These are phyloP conservation scores for Zeuzera pyrina DNA, from an alignment of 2,888 invertebrate genomes.

Conservation along the genomic window DNA sequence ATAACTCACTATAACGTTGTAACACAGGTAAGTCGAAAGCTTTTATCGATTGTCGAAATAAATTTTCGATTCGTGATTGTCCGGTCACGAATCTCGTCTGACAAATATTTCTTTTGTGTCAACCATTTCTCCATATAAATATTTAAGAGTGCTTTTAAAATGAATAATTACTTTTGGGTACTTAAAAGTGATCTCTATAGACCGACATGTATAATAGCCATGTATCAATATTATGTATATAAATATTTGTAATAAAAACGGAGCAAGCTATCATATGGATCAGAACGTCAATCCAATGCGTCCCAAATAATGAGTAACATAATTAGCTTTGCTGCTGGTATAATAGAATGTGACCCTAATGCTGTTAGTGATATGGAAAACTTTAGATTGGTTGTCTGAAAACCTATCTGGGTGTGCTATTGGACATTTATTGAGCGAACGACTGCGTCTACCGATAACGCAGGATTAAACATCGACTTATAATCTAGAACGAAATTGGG, in stretches of 20 bases:
- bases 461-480: slow-evolving; percentile 40
- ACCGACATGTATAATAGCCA: no score
- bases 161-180: no score
- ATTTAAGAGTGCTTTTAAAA: slow-evolving; percentile 18
- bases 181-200: no score
- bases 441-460: slow-evolving; percentile 43
- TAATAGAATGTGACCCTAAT: slow-evolving; percentile 22
- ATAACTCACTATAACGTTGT: slow-evolving; percentile 21
- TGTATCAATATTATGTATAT: slow-evolving; percentile 25
- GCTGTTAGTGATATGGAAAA: slow-evolving; percentile 19
- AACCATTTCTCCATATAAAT: slow-evolving; percentile 19
- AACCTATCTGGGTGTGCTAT: slow-evolving; percentile 26
- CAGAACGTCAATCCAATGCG: slow-evolving; percentile 37
- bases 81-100: slow-evolving; percentile 35
- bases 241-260: slow-evolving; percentile 34
- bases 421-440: slow-evolving; percentile 38
- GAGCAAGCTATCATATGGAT: slow-evolving; percentile 21
- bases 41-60: slow-evolving; percentile 41
- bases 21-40: slow-evolving; percentile 25
- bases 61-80: slow-evolving; percentile 39
- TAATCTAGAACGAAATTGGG: slow-evolving; percentile 37
- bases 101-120: slow-evolving; percentile 22
- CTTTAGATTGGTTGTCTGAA: slow-evolving; percentile 15
- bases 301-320: slow-evolving; percentile 30
- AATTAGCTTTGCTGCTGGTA: slow-evolving; percentile 15